phyloP scores from a whole-genome alignment of 2,888 invertebrate species.

The Sepiola atlantica region DNA sequence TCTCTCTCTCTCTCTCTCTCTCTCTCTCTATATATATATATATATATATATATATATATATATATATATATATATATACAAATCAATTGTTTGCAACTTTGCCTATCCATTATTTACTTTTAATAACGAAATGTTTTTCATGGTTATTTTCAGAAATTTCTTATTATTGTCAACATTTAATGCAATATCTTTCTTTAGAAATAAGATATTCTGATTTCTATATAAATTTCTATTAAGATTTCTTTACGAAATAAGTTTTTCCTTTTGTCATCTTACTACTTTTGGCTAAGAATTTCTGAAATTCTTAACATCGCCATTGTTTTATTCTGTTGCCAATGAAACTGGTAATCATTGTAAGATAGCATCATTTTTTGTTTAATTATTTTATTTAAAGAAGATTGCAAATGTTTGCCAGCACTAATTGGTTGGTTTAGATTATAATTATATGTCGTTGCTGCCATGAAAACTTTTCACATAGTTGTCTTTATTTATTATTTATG shows the following conservation, averaged over 20 bases:
- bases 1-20: too few relatives aligned
- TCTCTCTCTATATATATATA: too few relatives aligned
- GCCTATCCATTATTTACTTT: not conserved
- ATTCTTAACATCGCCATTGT: not conserved
- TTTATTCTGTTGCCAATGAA: not conserved
- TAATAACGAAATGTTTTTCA: not conserved
- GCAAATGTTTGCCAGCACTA: not conserved
- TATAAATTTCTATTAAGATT: not conserved
- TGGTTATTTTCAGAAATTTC: not conserved
- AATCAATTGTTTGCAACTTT: not conserved
- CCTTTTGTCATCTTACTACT: not conserved
- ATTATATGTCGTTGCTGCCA: not conserved
- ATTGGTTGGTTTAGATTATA: slow-evolving; percentile 11
- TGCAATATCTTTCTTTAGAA: not conserved
- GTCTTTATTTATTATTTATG: not conserved
- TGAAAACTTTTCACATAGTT: not conserved
- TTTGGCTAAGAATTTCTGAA: not conserved
- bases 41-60: too few relatives aligned
- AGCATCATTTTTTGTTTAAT: not conserved
- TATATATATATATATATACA: too few relatives aligned
- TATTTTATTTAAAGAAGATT: not conserved
- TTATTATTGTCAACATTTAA: not conserved
- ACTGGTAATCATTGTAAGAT: not conserved
- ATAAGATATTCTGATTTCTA: not conserved
- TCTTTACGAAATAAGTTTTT: not conserved